Evolutionary conservation across 2,888 invertebrate genomes (phyloP), one percentile per base, ranked within the genome.

Genomic region (Drosophila koepferae): DNA sequence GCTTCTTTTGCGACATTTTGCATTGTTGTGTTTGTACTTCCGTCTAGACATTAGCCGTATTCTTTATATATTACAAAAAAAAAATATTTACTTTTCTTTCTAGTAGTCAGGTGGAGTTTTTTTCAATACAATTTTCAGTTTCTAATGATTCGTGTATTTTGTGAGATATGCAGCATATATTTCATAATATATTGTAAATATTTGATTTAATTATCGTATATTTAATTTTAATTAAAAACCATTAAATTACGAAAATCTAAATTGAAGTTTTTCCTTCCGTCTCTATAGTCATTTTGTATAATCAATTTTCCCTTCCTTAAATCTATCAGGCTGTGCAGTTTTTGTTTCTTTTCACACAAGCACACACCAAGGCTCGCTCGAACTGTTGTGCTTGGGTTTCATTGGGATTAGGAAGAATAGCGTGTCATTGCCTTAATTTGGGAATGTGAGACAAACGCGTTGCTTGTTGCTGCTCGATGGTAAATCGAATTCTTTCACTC

Each of bases 1-100:
- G 41, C 54, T 66, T 60, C 49, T 14, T 20, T 49, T 31, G 59
- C 79, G 69, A 63, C 62, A 62, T 58, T 68, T 12, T 5, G 2
- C 28, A 46, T 16, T 46, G 46, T 8, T 71, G 60, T 70, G 59
- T 66, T 79, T 62, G 59, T 51, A 68, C 72, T 72, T 67, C 36
- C 34, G 89, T 86, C 86, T 86, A 89, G 87, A 89, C 83, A 51
- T 59, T 48, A 56, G 16, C 31, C 20, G 40, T 16, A 16, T 2
- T 38, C 38, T 38, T 38, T 6, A 38, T 16, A 6, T 38, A 5
- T 4, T 14, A 14, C 5, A 0, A 6, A 40, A 40, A 40, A 40
- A 40, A 5, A 14, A 4, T 40, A n/a, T n/a, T 40, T 40, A 7
- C 0, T n/a, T n/a, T 31, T 56, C 36, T 46, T 43, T 74, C 62